Conservation (phyloP, 2,888 invertebrate genomes). For the Atherix ibis region DNA sequence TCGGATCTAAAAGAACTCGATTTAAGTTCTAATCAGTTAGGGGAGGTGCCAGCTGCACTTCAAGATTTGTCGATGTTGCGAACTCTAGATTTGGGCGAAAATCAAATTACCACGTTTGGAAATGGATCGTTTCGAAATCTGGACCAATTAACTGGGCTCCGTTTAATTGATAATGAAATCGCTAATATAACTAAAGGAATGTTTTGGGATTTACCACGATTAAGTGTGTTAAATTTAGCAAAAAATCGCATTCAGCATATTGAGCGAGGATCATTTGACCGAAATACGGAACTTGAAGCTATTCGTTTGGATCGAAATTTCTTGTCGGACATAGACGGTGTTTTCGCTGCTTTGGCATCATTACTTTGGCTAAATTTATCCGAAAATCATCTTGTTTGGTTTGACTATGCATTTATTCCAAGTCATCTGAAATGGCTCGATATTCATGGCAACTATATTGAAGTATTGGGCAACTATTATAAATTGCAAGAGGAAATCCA, state of each 20-base stretch:
- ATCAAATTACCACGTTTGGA: slow-evolving; percentile 68
- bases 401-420: slow-evolving; percentile 84
- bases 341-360: slow-evolving; percentile 68
- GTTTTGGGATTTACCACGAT: slow-evolving; percentile 70
- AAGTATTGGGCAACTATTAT: slow-evolving; percentile 75
- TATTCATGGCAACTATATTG: slow-evolving; percentile 79
- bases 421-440: slow-evolving; percentile 81
- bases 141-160: slow-evolving; percentile 69
- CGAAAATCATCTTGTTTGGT: slow-evolving; percentile 83
- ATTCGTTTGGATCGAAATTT: slow-evolving; percentile 79
- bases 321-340: slow-evolving; percentile 76
- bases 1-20: slow-evolving; percentile 79
- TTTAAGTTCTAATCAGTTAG: slow-evolving; percentile 71
- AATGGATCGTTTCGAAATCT: slow-evolving; percentile 73
- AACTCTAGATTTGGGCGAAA: slow-evolving; percentile 81
- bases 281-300: slow-evolving; percentile 68
- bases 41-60: slow-evolving; percentile 66
- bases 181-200: slow-evolving; percentile 71
- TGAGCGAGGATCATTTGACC: slow-evolving; percentile 69
- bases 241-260: slow-evolving; percentile 79
- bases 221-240: slow-evolving; percentile 76
- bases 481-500: slow-evolving; percentile 67
- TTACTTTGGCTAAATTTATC: slow-evolving; percentile 78
- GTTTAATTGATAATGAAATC: slow-evolving; percentile 81
- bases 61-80: slow-evolving; percentile 69